A percentile compares a stretch with the other conserved stretches of the same genome.
Conservation (phyloP, 2,888 invertebrate genomes). For the Cyrtodaria siliqua region DNA sequence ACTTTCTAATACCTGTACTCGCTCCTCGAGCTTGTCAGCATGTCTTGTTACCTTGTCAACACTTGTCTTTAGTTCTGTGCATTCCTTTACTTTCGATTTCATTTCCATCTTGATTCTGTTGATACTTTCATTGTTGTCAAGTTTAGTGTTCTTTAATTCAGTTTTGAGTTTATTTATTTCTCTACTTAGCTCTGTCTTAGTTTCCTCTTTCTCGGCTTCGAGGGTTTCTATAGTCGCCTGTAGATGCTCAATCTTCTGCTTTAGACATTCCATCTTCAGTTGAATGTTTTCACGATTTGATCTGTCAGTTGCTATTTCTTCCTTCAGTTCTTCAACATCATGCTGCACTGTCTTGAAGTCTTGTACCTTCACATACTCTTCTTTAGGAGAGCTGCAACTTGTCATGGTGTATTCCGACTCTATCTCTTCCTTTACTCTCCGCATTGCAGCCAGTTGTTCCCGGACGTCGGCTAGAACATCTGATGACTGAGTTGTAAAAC, state of each 20-base stretch:
- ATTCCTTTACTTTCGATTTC: slow-evolving; percentile 49
- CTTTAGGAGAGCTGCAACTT: slow-evolving; percentile 39
- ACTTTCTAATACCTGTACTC: slow-evolving; percentile 45
- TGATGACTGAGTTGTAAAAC: slow-evolving; percentile 49
- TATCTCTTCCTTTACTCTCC: slow-evolving; percentile 44
- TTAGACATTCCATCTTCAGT: slow-evolving; percentile 47
- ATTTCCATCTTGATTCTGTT: slow-evolving; percentile 40
- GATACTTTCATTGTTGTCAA: slow-evolving; percentile 36
- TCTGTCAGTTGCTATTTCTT: slow-evolving; percentile 55
- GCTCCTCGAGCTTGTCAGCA: slow-evolving; percentile 41
- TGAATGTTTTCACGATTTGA: slow-evolving; percentile 34
- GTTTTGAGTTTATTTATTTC: slow-evolving; percentile 48
- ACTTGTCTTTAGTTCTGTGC: slow-evolving; percentile 22
- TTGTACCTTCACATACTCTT: slow-evolving; percentile 51
- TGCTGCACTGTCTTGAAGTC: slow-evolving; percentile 52
- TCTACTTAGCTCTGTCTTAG: slow-evolving; percentile 33
- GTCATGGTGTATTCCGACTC: slow-evolving; percentile 51
- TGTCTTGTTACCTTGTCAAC: slow-evolving; percentile 21
- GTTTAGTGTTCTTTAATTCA: slow-evolving; percentile 46
- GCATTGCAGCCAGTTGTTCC: slow-evolving; percentile 51
- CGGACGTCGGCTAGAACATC: slow-evolving; percentile 49
- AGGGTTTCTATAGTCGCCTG: slow-evolving; percentile 34
- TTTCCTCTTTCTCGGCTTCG: slow-evolving; percentile 44
- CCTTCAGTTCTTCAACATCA: slow-evolving; percentile 47
- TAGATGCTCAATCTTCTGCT: slow-evolving; percentile 46